These are phyloP conservation scores for Caenorhabditis becei DNA, from an alignment of 2,888 invertebrate genomes.

Conservation along the genomic window DNA sequence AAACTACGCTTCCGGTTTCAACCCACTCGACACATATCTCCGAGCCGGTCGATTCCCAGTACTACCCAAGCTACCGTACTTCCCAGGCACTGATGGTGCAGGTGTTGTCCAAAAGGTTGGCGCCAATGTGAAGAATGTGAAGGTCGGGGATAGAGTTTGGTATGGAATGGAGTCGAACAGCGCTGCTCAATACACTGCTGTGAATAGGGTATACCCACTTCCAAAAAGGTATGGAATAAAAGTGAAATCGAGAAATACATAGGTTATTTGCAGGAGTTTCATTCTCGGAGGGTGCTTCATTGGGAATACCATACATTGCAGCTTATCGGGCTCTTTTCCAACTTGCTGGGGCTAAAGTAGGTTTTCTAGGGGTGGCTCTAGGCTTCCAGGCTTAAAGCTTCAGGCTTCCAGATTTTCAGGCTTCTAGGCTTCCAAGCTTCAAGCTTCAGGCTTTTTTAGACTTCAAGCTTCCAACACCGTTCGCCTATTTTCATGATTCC, in stretches of 20 bases:
- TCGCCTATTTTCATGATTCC: too few species aligned
- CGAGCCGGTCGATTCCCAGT: slow-evolving; percentile 83
- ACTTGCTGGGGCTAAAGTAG: slow-evolving; percentile 62
- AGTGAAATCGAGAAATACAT: not conserved
- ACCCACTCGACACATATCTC: slow-evolving; percentile 85
- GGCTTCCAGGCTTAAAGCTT: too few species aligned
- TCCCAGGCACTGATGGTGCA: slow-evolving; percentile 84
- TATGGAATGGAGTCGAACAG: slow-evolving; percentile 69
- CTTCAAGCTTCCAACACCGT: too few species aligned
- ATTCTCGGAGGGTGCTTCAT: slow-evolving; percentile 84
- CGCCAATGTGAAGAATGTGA: slow-evolving; percentile 63
- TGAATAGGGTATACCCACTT: slow-evolving; percentile 80
- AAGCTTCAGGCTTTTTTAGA: too few species aligned
- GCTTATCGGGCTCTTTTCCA: slow-evolving; percentile 84
- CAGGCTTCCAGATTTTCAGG: too few species aligned
- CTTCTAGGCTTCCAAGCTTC: too few species aligned
- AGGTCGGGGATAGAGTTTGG: slow-evolving; percentile 79
- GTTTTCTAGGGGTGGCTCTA: too few species aligned
- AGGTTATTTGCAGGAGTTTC: slow-evolving; percentile 77
- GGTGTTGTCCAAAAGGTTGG: slow-evolving; percentile 83
- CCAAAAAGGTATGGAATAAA: slow-evolving; percentile 64
- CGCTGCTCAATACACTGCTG: slow-evolving; percentile 83
- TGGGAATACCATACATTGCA: slow-evolving; percentile 85
- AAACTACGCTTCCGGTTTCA: slow-evolving; percentile 84
- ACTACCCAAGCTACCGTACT: slow-evolving; percentile 84